phyloP scores from a whole-genome alignment of 2,888 invertebrate genomes.

The Drosophila robusta region DNA sequence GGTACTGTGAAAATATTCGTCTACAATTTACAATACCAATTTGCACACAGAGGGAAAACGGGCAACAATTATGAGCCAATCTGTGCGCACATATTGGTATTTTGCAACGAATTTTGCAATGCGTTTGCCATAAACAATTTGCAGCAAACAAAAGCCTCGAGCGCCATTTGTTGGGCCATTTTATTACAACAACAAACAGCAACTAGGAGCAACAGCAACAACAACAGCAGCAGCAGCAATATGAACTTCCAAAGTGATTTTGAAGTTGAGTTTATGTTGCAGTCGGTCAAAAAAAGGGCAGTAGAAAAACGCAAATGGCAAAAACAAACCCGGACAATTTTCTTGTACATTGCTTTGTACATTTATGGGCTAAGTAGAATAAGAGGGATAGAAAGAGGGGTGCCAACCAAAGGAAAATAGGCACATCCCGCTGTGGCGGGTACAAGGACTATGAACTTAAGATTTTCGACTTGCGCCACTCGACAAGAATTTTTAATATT shows the following conservation, averaged over 20 bases:
- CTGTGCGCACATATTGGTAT: constrained; percentile 34
- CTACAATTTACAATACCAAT: constrained; percentile 33
- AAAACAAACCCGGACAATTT: constrained; percentile 27
- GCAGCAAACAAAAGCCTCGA: constrained; percentile 54
- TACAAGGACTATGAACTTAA: constrained; percentile 21
- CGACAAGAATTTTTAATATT: constrained; percentile 83
- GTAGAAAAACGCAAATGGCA: constrained; percentile 11
- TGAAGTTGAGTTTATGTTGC: constrained; percentile 67
- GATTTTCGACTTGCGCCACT: constrained; percentile 21
- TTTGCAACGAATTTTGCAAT: constrained; percentile 25
- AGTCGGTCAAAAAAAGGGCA: constrained; percentile 9
- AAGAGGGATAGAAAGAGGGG: no score
- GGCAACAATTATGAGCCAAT: constrained; percentile 53
- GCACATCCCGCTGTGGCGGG: constrained; percentile 9
- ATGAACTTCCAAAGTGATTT: constrained; percentile 58
- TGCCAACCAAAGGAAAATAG: constrained; percentile 26
- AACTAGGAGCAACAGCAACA: constrained; percentile 13
- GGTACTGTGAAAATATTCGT: constrained; percentile 12
- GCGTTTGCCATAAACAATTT: constrained; percentile 61
- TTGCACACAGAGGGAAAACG: constrained; percentile 3
- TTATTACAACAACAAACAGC: constrained; percentile 41
- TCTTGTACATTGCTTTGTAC: constrained; percentile 34
- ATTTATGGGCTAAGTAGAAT: constrained; percentile 14
- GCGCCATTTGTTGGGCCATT: constrained; percentile 63
- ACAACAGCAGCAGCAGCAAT: constrained; percentile 7